phyloP scores from a whole-genome alignment of 92 coral and sea anemone species.

The Epizoanthus fatuus region DNA sequence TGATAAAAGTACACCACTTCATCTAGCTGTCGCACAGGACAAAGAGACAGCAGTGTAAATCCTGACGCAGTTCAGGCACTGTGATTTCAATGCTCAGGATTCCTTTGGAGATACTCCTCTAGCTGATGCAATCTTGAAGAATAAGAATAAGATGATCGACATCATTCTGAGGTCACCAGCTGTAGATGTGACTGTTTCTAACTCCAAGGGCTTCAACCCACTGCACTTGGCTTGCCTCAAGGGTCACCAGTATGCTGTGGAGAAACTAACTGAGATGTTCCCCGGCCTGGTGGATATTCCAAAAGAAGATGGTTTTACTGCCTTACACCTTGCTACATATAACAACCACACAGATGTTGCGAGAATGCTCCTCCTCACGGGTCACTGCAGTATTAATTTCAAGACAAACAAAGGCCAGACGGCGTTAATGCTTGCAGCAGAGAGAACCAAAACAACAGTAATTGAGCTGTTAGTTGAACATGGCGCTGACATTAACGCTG shows the following conservation, averaged over 20 bases:
- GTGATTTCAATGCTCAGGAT: constrained; percentile 83
- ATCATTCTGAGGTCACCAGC: constrained; percentile 38
- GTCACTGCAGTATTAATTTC: constrained; percentile 75
- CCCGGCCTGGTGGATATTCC: constrained; percentile 77
- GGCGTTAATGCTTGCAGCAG: no score
- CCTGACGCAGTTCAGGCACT: constrained; percentile 66
- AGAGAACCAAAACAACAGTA: constrained; percentile 49
- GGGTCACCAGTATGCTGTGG: constrained; percentile 64
- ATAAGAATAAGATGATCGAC: constrained; percentile 51
- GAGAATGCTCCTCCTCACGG: constrained; percentile 71
- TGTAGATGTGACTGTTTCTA: constrained; percentile 75
- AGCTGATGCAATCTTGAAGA: constrained; percentile 76
- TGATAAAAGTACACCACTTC: constrained; percentile 81
- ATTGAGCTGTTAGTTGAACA: constrained; percentile 78
- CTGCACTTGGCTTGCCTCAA: constrained; percentile 81
- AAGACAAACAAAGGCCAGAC: no score
- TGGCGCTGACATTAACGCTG: constrained; percentile 68
- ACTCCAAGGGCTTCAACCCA: constrained; percentile 79
- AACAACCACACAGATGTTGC: constrained; percentile 75
- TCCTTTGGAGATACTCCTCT: constrained; percentile 77
- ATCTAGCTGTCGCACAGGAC: constrained; percentile 82
- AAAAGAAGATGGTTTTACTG: constrained; percentile 82
- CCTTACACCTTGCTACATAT: constrained; percentile 73
- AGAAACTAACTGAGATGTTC: constrained; percentile 51
- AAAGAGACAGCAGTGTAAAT: constrained; percentile 74